Evolutionary conservation across 2,888 invertebrate species (phyloP), one percentile per base, ranked within the genome.

Genomic region (Heliconius hortense): DNA sequence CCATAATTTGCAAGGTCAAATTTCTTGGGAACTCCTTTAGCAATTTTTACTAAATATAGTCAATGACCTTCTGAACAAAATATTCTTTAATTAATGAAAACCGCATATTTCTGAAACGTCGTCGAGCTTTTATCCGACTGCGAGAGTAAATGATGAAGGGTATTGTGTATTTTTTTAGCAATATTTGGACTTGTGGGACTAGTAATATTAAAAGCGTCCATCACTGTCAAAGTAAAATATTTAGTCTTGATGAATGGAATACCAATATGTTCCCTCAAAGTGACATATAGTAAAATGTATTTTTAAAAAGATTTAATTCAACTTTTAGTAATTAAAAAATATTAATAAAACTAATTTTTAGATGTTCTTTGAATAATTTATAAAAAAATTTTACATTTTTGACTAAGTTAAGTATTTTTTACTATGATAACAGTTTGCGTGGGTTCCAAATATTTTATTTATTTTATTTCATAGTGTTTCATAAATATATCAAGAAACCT

Each of bases 21-120:
- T 74, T 35, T 43, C 74, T 74, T 69, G 74, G 74, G 74, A 74
- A 69, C 74, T 68, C 74, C 74, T 74, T 48, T 26, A 74, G 62
- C 74, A 69, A 74, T 63, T 74, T 67, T 62, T 24, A 43, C 63
- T 69, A 69, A 69, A 69, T 74, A 74, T 74, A 69, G 74, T 15
- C 28, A 69, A 69, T 53, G 69, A 69, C 74, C 74, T 74, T 74
- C 62, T 69, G 56, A 53, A 62, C 24, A 24, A 62, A 69, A 67
- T 67, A 67, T 73, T 60, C 28, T 56, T 69, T 69, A 67, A 67
- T 68, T 68, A 68, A 68, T 74, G 21, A 28, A 48, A 74, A 69
- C 62, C 10, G 31, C 69, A 69, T 69, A 63, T 69, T 74, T 74
- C 13, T 7, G 24, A 39, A 39, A 68, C 35, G 53, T 53, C 43